Conservation (phyloP, 2,797 vertebrate species). For the Parauchenoglanis punctatus region DNA sequence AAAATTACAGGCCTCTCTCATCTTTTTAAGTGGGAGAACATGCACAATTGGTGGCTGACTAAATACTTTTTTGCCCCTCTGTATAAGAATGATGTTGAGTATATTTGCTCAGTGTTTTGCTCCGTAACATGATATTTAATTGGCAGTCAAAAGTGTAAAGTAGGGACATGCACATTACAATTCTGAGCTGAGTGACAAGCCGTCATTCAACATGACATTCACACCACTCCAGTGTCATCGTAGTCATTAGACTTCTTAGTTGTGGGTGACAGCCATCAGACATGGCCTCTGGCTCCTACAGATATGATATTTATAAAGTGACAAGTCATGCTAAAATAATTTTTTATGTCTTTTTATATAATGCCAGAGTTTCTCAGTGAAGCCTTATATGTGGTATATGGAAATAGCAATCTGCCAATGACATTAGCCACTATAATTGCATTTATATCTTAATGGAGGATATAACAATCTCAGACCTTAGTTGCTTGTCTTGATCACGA, state of each 20-base stretch:
- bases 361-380: slow-evolving; percentile 33
- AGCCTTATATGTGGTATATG: not conserved
- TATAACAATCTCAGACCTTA: not conserved
- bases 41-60: too few relatives aligned
- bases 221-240: slow-evolving; percentile 30
- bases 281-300: slow-evolving; percentile 23
- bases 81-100: slow-evolving; percentile 61
- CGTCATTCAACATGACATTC: slow-evolving; percentile 33
- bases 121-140: slow-evolving; percentile 47
- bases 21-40: too few relatives aligned
- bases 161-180: not conserved
- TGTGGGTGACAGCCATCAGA: slow-evolving; percentile 49
- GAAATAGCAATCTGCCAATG: not conserved
- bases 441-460: not conserved
- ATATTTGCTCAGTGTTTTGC: slow-evolving; percentile 50
- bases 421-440: not conserved
- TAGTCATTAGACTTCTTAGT: slow-evolving; percentile 37
- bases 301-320: slow-evolving; percentile 51
- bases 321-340: slow-evolving; percentile 50
- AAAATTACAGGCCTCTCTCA: too few relatives aligned
- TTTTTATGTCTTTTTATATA: slow-evolving; percentile 50
- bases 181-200: slow-evolving; percentile 42
- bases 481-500: not conserved
- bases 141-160: slow-evolving; percentile 33
- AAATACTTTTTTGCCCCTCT: too few relatives aligned